Evolutionary conservation across 92 coral and sea anemone genomes (phyloP), one percentile per base, ranked within the genome.

Genomic region (Porites cylindrica): DNA sequence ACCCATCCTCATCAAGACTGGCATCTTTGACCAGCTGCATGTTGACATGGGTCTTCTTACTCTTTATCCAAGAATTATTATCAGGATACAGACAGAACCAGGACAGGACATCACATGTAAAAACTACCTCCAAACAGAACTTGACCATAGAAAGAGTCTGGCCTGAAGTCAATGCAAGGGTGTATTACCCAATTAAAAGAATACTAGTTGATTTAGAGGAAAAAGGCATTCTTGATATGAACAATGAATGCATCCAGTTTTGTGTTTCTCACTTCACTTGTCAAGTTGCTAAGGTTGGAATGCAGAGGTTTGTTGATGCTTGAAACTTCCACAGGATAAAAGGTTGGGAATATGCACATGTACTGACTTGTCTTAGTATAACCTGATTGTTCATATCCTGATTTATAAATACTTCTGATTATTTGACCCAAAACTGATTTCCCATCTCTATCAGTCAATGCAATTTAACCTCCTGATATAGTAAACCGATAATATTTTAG

Each of bases 131-230:
- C 23, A 86, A 77, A 54, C 29, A 86, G 76, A 86, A 86, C 85
- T 61, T 67, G 26, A 86, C 90, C 10, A 59, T 79, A 66, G 90
- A 80, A 87, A 70, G 90, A 70, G 86, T 79, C 14, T 87, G 86
- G 86, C 90, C 90, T 17, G 90, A 87, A n/a, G 90, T 87, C 20
- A 87, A 77, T 78, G 84, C 90, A 24, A 85, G 90, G 84, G 82
- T 77, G 82, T 59, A 77, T 77, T 77, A 77, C 58, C 90, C 90
- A 66, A 86, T 78, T 29, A 86, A 70, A 79, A 29, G 90, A 65
- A 67, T 86, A 79, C 85, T 86, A 54, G 78, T 79, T 18, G 85
- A 69, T n/a, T 53, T 86, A 80, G 85, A 86, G 80, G 90, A 54
- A 10, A 13, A 54, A 9, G 16, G 60, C 60, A 54, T 54, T 13